Base-by-base conservation (phyloP, 2,113 vertebrate species). In the Cryptotis parvus region DNA sequence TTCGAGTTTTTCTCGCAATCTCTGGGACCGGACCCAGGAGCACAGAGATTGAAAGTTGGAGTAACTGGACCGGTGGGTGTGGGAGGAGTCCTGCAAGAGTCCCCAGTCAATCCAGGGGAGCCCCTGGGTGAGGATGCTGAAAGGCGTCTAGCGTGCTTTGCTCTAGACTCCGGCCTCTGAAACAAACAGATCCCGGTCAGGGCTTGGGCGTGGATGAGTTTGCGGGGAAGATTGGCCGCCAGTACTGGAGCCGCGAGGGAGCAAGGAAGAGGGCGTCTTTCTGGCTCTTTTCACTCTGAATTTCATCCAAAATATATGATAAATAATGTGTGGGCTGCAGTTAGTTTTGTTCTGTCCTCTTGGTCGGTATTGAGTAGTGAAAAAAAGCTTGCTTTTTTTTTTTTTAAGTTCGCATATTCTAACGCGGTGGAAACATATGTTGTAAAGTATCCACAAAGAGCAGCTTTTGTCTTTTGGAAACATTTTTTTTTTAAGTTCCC, bases 401-500 rank as follows among this genome's bases (percentile, higher is more conserved):
- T 86, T 92, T 82, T 22, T 1, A 94, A 20, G 10, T 37, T 24
- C 27, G 69, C 24, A 91, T 87, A 95, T 91, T 91, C 43, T 65
- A 63, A 91, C 87, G 81, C 24, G 76, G 65, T 87, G 72, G 85
- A 75, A 80, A 68, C 27, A 31, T 27, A 78, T 35, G 55, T 81
- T 93, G 41, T 90, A 89, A 93, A 94, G 31, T 94, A 49, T 87
- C 83, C 61, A 37, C 68, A 84, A 80, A 95, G 66, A 76, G 65
- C 84, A 84, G 61, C 35, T 65, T 70, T 92, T 63, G 70, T 92
- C 45, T 94, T 84, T 0, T 92, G 55, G 49, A 94, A 96, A 92
- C 31, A 78, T 92, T 90, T 94, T 91, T 86, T 92, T 90, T 94
- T 91, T 86, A 93, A 94, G 79, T 83, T 35, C 37, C 35, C 86